These are phyloP conservation scores for Nymphalis urticae DNA, from an alignment of 2,888 invertebrate species.

Conservation along the genomic window DNA sequence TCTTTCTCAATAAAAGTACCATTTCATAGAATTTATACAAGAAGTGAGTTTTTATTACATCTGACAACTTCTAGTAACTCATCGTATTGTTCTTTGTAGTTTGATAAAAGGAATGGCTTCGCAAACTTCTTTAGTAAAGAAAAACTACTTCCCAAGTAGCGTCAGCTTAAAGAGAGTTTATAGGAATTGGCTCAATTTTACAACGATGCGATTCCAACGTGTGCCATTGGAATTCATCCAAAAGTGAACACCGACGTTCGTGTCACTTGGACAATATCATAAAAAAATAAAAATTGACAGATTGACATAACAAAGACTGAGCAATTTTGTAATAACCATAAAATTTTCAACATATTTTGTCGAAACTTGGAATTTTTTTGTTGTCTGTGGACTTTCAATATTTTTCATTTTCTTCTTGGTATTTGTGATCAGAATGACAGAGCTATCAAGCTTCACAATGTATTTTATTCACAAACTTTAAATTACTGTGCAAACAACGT, in stretches of 20 bases:
- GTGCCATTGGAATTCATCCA: constrained; percentile 6
- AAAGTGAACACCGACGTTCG: background rate
- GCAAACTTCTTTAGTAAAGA: constrained; percentile 1
- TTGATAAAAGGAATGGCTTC: constrained; percentile 4
- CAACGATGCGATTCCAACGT: background rate
- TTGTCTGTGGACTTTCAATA: background rate
- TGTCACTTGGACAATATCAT: background rate
- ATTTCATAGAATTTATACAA: too few relatives aligned
- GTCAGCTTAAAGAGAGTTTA: constrained; percentile 7
- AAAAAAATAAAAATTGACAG: background rate
- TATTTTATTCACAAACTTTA: background rate
- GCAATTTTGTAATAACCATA: background rate
- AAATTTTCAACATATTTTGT: background rate
- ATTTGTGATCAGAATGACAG: background rate
- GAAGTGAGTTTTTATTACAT: background rate
- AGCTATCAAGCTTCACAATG: constrained; percentile 8
- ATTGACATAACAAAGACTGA: constrained; percentile 1
- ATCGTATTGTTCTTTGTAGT: constrained; percentile 9
- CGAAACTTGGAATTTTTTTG: background rate
- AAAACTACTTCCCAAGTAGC: constrained; percentile 9
- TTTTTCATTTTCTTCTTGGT: background rate
- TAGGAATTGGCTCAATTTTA: constrained; percentile 6
- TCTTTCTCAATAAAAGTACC: too few relatives aligned
- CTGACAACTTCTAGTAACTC: background rate
- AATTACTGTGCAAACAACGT: background rate